Base-by-base conservation (phyloP, 2,797 vertebrate species). In the Acanthurus lineatus region DNA sequence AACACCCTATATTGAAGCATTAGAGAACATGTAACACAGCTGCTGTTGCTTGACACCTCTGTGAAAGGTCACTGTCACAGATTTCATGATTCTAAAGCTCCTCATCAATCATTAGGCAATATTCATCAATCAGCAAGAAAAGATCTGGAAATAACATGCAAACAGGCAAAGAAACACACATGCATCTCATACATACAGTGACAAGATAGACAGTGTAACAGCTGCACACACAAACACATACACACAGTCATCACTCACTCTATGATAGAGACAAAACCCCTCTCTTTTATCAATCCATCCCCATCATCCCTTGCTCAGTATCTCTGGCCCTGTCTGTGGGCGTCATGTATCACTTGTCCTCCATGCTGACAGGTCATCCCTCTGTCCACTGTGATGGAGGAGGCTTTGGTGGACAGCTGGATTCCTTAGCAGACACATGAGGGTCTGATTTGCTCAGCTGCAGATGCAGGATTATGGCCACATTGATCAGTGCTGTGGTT, bases 231-330 rank as follows among this genome's bases (percentile, higher is more conserved):
- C 70, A 58, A 38, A 60, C 19, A 42, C 51, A 17, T 38, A 35
- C 63, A 49, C 70, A 61, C 6, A 42, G 60, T 81, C 83, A 89
- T 89, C 83, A 85, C 62, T 90, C 86, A 89, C 64, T 51, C 65
- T 19, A 22, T 10, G 19, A 88, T 83, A 72, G 71, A 89, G 86
- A 92, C 91, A 90, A 85, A 84, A 66, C 61, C 76, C 68, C 78
- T 82, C 83, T 93, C 84, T 91, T 93, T 94, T 90, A 93, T 92
- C 90, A 90, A 91, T 93, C 87, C 82, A 87, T 93, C 86, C 86
- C 84, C 79, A 93, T 94, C 92, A 94, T 92, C 85, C 76, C 72
- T 89, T 76, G 35, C 84, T 94, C 84, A 91, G 85, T 87, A 88
- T 89, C 90, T 87, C 82, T 86, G 79, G 75, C 88, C 69, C 45